These are phyloP conservation scores for Lutjanus erythropterus DNA, from an alignment of 2,113 vertebrate genomes.

Conservation along the genomic window DNA sequence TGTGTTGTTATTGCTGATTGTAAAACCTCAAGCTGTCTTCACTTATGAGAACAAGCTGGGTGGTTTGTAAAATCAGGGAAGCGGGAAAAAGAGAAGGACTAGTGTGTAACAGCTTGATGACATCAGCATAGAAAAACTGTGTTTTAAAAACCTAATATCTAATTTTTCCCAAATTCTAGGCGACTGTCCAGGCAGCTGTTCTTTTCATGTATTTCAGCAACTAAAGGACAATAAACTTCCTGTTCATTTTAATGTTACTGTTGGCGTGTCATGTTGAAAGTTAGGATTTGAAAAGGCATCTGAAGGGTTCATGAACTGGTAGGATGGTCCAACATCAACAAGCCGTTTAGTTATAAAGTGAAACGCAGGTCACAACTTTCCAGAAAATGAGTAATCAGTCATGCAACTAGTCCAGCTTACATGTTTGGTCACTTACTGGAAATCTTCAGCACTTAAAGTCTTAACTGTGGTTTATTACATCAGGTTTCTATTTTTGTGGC, in stretches of 20 bases:
- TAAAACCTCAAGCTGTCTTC: slow-evolving; percentile 36
- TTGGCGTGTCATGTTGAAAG: background rate
- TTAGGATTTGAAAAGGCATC: background rate
- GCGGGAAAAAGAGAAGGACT: background rate
- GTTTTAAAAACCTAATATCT: background rate
- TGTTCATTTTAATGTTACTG: background rate
- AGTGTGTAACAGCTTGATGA: background rate
- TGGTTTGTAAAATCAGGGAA: background rate
- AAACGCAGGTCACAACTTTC: background rate
- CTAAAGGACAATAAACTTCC: background rate
- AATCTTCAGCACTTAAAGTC: no score
- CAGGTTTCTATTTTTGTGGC: no score
- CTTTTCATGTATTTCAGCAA: background rate
- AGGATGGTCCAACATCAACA: background rate
- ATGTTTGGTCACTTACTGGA: background rate
- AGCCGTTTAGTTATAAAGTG: background rate
- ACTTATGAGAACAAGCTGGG: slow-evolving; percentile 13
- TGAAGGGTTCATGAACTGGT: background rate
- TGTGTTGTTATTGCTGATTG: slow-evolving; percentile 24
- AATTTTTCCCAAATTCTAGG: background rate
- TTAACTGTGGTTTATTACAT: no score
- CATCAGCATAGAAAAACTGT: background rate
- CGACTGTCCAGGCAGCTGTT: no score
- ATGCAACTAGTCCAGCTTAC: no score
- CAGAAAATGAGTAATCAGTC: no score